Conservation (phyloP, 2,113 vertebrate species). For the Girardinichthys multiradiatus region DNA sequence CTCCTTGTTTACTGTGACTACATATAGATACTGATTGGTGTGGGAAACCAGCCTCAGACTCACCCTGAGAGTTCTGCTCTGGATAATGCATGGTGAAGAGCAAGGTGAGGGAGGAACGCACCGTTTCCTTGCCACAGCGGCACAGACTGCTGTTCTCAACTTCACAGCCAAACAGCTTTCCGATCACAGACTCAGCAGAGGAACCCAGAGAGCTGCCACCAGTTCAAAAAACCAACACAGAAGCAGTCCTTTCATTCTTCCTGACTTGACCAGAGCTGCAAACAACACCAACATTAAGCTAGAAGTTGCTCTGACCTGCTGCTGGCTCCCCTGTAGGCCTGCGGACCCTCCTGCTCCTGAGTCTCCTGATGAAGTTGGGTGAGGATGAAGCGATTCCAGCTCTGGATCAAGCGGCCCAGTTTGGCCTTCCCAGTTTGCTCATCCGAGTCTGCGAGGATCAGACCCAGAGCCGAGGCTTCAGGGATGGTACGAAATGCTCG, state of each 20-base stretch:
- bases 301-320: conserved; percentile 79
- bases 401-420: conserved; percentile 93
- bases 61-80: conserved; percentile 84
- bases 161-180: conserved; percentile 95
- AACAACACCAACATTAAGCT: neutral
- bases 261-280: neutral
- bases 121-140: conserved; percentile 96
- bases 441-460: conserved; percentile 96
- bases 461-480: conserved; percentile 92
- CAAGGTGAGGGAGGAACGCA: conserved; percentile 91
- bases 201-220: conserved; percentile 85
- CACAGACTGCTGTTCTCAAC: conserved; percentile 99
- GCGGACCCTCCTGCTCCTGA: conserved; percentile 94
- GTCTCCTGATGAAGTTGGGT: conserved; percentile 98
- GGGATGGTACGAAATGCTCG: conserved; percentile 98
- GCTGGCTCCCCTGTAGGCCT: conserved; percentile 92
- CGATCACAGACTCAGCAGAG: conserved; percentile 89
- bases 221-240: neutral
- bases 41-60: conserved; percentile 1
- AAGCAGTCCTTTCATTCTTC: neutral
- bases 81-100: conserved; percentile 99
- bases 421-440: conserved; percentile 95
- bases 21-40: neutral
- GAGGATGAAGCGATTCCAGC: conserved; percentile 98
- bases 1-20: neutral